phyloP scores from a whole-genome alignment of 2,888 invertebrate genomes.

The Electrophaes corylata region DNA sequence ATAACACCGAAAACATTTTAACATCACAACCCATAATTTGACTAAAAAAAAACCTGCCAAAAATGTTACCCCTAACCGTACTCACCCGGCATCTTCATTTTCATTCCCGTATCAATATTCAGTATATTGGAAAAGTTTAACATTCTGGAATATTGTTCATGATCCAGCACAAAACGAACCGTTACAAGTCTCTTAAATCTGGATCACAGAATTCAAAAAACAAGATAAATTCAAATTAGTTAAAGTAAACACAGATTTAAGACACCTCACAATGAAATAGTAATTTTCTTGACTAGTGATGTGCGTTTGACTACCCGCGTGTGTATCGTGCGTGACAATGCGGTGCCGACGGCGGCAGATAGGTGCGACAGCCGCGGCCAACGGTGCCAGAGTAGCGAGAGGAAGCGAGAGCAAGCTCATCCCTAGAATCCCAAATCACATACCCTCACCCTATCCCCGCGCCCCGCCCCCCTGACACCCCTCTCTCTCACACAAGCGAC shows the following conservation, averaged over 20 bases:
- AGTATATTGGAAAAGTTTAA: slow-evolving; percentile 49
- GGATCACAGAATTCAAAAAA: slow-evolving; percentile 3
- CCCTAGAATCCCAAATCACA: slow-evolving; percentile 83
- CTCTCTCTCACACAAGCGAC: slow-evolving; percentile 75
- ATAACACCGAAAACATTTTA: neutral
- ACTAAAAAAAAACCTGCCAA: neutral
- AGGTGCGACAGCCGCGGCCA: slow-evolving; percentile 77
- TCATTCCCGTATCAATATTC: slow-evolving; percentile 60
- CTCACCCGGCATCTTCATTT: slow-evolving; percentile 82
- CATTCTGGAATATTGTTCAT: slow-evolving; percentile 27
- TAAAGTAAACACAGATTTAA: slow-evolving; percentile 23
- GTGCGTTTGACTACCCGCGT: slow-evolving; percentile 45
- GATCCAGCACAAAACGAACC: slow-evolving; percentile 14
- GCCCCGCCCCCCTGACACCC: slow-evolving; percentile 70
- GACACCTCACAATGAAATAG: slow-evolving; percentile 9
- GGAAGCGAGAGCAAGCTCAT: slow-evolving; percentile 83
- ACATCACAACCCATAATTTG: neutral
- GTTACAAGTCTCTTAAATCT: neutral
- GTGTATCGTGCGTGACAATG: slow-evolving; percentile 55
- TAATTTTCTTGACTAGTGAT: neutral
- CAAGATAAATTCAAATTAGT: neutral
- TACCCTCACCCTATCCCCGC: slow-evolving; percentile 73
- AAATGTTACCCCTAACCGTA: neutral
- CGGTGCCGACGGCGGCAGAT: slow-evolving; percentile 42
- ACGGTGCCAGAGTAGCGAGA: slow-evolving; percentile 80